Evolutionary conservation across 2,113 vertebrate species (phyloP).

Genomic region (Rhea pennata): DNA sequence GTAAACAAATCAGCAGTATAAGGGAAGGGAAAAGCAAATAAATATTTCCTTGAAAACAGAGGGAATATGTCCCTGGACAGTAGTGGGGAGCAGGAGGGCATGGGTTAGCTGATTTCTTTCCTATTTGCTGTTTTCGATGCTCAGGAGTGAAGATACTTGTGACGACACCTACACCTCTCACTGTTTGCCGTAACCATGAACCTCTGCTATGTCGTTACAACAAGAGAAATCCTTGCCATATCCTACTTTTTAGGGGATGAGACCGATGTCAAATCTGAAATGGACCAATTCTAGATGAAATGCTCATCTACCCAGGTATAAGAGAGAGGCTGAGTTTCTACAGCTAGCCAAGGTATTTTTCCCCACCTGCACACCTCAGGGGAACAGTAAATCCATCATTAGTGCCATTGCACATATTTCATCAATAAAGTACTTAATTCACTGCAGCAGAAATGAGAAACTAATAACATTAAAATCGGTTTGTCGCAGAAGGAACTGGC

Average conservation of each 20-base stretch:
- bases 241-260: not conserved
- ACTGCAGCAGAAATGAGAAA: constrained; percentile 13
- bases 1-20: not conserved
- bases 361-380: not conserved
- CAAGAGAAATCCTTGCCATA: not conserved
- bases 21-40: not conserved
- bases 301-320: not conserved
- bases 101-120: not conserved
- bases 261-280: not conserved
- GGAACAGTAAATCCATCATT: constrained; percentile 21
- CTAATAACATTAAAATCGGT: constrained; percentile 28
- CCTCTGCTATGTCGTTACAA: not conserved
- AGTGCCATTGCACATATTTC: not conserved
- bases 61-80: not conserved
- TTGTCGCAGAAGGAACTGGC: constrained; percentile 46
- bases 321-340: not conserved
- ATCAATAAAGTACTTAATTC: constrained; percentile 23
- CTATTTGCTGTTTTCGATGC: not conserved
- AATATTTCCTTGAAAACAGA: not conserved
- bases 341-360: not conserved
- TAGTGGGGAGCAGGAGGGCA: not conserved
- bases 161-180: not conserved
- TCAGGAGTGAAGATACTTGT: not conserved
- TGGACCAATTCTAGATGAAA: not conserved
- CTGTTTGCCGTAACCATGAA: not conserved